These are phyloP conservation scores for Sinella curviseta DNA, from an alignment of 1,140 invertebrate species.

Conservation along the genomic window DNA sequence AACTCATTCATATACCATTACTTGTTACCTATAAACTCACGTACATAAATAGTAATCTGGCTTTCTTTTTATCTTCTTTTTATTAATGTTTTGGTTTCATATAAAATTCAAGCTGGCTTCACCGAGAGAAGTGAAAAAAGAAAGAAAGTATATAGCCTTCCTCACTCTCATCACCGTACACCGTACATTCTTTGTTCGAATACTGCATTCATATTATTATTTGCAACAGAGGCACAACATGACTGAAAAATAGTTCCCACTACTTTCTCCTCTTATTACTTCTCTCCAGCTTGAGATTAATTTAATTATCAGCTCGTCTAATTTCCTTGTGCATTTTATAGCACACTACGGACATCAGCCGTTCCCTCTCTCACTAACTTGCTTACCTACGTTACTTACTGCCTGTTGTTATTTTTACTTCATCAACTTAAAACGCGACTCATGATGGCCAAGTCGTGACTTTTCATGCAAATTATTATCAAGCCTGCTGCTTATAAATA, in stretches of 20 bases:
- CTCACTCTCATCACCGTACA: too few relatives aligned
- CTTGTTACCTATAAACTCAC: neutral
- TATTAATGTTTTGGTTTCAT: too few relatives aligned
- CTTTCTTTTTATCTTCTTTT: neutral
- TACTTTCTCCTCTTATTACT: neutral
- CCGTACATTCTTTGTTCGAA: too few relatives aligned
- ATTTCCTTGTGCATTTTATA: slow-evolving; percentile 30
- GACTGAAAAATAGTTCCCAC: neutral
- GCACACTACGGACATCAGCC: too few relatives aligned
- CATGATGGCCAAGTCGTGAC: neutral
- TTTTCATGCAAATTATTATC: slow-evolving; percentile 20
- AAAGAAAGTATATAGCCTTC: too few relatives aligned
- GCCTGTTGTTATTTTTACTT: neutral
- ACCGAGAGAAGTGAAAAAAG: too few relatives aligned
- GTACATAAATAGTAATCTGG: neutral
- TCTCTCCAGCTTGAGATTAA: slow-evolving; percentile 39
- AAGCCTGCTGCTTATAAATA: neutral
- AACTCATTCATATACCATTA: neutral
- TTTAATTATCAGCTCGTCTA: slow-evolving; percentile 47
- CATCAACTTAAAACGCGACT: too few relatives aligned
- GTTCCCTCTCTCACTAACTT: neutral
- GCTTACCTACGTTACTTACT: neutral
- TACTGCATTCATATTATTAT: too few relatives aligned
- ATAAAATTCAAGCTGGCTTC: too few relatives aligned
- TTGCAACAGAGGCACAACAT: too few relatives aligned